Evolutionary conservation across 2,113 vertebrate species (phyloP).

Genomic region (Hyaena hyaena): DNA sequence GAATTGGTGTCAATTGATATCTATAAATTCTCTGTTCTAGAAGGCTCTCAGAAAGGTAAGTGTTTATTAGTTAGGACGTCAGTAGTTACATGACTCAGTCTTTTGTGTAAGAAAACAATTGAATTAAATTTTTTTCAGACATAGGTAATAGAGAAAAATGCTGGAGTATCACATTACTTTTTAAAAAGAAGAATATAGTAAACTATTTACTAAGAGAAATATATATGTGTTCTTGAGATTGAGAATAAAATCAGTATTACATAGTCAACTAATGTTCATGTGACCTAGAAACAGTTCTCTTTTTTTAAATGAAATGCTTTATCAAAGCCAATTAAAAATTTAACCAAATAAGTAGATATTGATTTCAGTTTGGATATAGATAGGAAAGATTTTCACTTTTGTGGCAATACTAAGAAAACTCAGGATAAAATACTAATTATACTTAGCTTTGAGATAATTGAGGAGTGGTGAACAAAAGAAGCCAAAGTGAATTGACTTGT

Average conservation of each 20-base stretch:
- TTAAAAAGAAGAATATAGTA: neutral
- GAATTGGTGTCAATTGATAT: neutral
- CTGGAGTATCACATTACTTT: neutral
- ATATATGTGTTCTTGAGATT: neutral
- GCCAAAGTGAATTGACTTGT: no score
- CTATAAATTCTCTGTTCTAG: neutral
- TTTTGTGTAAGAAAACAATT: neutral
- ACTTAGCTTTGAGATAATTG: neutral
- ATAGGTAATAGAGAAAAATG: neutral
- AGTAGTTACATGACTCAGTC: neutral
- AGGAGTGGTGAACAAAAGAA: neutral
- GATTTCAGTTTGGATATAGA: neutral
- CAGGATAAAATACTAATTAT: neutral
- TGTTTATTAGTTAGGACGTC: neutral
- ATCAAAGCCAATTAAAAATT: neutral
- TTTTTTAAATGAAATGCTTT: neutral
- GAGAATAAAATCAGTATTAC: neutral
- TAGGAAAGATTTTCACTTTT: neutral
- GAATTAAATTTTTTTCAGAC: conserved; percentile 16
- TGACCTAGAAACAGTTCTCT: neutral
- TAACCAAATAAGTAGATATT: neutral
- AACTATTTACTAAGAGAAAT: neutral
- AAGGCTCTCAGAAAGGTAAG: neutral
- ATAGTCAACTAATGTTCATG: neutral
- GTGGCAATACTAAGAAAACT: neutral